Percentiles rank a stretch among this genome's conserved stretches.
These are phyloP conservation scores for Gonocerus acuteangulatus DNA, from an alignment of 2,888 invertebrate species.

Conservation along the genomic window DNA sequence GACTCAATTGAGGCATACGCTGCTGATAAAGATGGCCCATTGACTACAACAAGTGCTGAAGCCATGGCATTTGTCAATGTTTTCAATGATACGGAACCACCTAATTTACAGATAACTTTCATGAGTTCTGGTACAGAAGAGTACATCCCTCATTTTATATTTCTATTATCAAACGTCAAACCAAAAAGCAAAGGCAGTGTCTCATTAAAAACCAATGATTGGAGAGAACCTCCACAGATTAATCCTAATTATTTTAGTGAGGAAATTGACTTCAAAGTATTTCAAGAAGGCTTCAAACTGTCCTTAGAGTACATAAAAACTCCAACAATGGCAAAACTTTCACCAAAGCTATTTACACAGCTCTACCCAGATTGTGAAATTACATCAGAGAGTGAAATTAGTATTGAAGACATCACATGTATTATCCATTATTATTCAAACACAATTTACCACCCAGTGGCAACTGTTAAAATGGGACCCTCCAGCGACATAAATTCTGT, in stretches of 20 bases:
- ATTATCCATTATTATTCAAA: constrained; percentile 55
- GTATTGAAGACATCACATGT: constrained; percentile 44
- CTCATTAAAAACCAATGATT: constrained; percentile 57
- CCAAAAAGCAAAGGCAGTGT: constrained; percentile 79
- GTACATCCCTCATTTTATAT: constrained; percentile 70
- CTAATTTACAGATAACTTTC: constrained; percentile 84
- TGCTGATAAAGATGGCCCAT: constrained; percentile 6
- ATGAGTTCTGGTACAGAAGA: constrained; percentile 68
- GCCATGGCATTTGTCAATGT: constrained; percentile 12
- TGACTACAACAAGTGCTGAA: constrained; percentile 3
- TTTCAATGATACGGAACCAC: constrained; percentile 59
- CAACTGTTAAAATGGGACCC: constrained; percentile 41
- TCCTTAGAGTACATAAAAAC: constrained; percentile 13
- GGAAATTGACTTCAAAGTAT: constrained; percentile 70
- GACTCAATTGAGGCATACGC: constrained; percentile 10
- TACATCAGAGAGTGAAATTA: constrained; percentile 22
- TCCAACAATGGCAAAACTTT: constrained; percentile 6
- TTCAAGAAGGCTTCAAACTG: constrained; percentile 60
- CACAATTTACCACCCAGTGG: constrained; percentile 35
- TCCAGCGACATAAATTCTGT: constrained; percentile 39
- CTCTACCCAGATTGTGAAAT: constrained; percentile 2
- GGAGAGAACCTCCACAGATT: constrained; percentile 71
- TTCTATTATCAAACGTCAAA: constrained; percentile 77
- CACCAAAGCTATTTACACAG: constrained; percentile 12
- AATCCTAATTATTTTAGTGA: constrained; percentile 87